These are phyloP conservation scores for Geodia barretti DNA, from an alignment of 37 sponge, comb jelly and placozoan genomes.

Conservation along the genomic window DNA sequence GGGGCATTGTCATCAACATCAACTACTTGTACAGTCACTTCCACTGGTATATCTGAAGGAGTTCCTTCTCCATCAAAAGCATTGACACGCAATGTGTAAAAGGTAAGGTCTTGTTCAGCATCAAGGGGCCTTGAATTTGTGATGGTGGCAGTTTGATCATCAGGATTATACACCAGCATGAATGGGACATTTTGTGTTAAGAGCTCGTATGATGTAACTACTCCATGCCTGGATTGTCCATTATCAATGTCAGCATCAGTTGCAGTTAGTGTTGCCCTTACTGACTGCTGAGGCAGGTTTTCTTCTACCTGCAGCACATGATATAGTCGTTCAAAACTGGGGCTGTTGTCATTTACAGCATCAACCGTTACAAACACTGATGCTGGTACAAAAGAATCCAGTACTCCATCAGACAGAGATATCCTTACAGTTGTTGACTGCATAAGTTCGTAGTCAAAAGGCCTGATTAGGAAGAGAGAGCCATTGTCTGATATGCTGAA, in stretches of 20 bases:
- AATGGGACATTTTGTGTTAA: constrained; percentile 44
- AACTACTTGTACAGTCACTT: constrained; percentile 14
- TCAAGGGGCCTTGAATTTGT: constrained; percentile 54
- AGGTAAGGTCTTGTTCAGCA: constrained; percentile 45
- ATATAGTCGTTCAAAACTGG: constrained; percentile 19
- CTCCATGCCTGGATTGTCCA: constrained; percentile 16
- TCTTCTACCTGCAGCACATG: constrained; percentile 26
- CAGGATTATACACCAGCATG: constrained; percentile 1
- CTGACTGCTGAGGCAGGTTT: constrained; percentile 20
- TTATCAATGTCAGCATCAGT: constrained; percentile 38
- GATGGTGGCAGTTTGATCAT: constrained; percentile 5
- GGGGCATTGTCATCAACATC: constrained; percentile 50
- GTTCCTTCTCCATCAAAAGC: constrained; percentile 32
- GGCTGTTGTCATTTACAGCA: constrained; percentile 57
- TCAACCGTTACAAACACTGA: constrained; percentile 23
- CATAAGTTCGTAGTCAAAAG: constrained; percentile 50
- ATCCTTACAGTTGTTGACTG: constrained; percentile 14
- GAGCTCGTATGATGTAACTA: constrained; percentile 20
- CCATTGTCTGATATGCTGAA: constrained; percentile 26
- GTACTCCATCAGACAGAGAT: constrained; percentile 32
- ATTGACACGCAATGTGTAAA: constrained; percentile 27
- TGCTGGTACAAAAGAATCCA: constrained; percentile 33
- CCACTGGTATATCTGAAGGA: constrained; percentile 9
- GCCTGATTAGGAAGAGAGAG: neutral
- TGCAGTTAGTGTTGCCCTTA: constrained; percentile 7